Base-by-base conservation (phyloP, 2,888 invertebrate species). In the Druceiella hillmani region DNA sequence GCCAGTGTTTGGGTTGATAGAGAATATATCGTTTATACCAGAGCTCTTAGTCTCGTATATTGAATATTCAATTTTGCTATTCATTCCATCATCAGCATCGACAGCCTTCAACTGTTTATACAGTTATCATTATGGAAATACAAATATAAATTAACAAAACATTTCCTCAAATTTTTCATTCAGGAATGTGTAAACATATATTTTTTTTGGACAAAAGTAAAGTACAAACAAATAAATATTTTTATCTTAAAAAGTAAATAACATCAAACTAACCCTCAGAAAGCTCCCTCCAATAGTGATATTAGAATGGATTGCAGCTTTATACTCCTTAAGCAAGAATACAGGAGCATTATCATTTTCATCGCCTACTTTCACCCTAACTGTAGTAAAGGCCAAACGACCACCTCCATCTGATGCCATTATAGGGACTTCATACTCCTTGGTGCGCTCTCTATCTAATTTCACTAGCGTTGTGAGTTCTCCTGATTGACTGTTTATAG, bases 331-430 rank as follows among this genome's bases (percentile, higher is more conserved):
- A 40, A 85, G 67, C 44, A 81, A 68, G 61, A 90, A 91, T 38
- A 64, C 65, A 0, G 94, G 93, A 33, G 81, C 68, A 61, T 89
- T 84, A 59, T 93, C 92, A 64, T 92, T 91, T 46, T 79, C 76
- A 64, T 94, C 93, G 13, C 74, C 69, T 31, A 95, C 83, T 58
- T 81, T 80, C 25, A 95, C 85, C 59, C 86, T 75, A 45, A 91
- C 78, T 17, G 76, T 74, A 27, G 87, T 74, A 61, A 86, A 84
- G 12, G 83, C 83, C 43, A 83, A 75, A 56, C 81, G 75, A 46
- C 90, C 82, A 46, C 89, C 90, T 25, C 80, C 81, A 65, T 95
- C 94, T 17, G 78, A 78, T 6, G 90, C 94, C 62, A 81, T 76
- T 15, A 95, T 75, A 1, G 84, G 83, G 48, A 94, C 76, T 58